Evolutionary conservation across 2,113 vertebrate genomes (phyloP), one percentile per base, ranked within the genome.

Genomic region (Phyllopteryx taeniolatus): DNA sequence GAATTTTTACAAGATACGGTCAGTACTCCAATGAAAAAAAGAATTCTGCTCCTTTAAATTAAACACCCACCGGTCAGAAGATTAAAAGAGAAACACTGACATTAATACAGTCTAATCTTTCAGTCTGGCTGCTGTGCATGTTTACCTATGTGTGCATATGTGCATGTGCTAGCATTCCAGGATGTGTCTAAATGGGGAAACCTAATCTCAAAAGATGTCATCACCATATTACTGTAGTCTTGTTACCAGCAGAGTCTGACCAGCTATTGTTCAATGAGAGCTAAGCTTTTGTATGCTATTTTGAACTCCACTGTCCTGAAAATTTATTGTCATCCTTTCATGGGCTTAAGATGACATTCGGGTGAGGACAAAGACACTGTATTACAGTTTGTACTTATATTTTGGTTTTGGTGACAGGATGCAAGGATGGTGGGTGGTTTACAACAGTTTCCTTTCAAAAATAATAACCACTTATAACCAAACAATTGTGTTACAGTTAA

Each of bases 181-280:
- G 78, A 76, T 77, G 83, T 56, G 66, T 72, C 86, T 86, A 87
- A 89, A 86, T 80, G 73, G 72, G 46, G 85, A 42, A 27, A 54
- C 62, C 75, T 89, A 88, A 90, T 88, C 89, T 85, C 57, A 70
- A 64, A 72, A 71, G 74, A 80, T 86, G 83, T 89, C 86, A 88
- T 75, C 78, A 43, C 69, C 53, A 59, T 83, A 77, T 83, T 67
- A 77, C 27, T 60, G 74, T 53, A 47, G 61, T 47, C 54, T 69
- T 60, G 76, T 69, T 47, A 83, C 72, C 10, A 35, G 75, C 42
- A 77, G 67, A n/a, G 67, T 79, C 74, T 71, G 73, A 59, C 62
- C 76, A 22, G 61, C 81, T 76, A 83, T 90, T 90, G 88, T 90
- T 85, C 71, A 44, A 54, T 0, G 22, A 59, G 65, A 77, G 68